These are phyloP conservation scores for Doryteuthis pealeii DNA, from an alignment of 1,140 invertebrate genomes.

Conservation along the genomic window DNA sequence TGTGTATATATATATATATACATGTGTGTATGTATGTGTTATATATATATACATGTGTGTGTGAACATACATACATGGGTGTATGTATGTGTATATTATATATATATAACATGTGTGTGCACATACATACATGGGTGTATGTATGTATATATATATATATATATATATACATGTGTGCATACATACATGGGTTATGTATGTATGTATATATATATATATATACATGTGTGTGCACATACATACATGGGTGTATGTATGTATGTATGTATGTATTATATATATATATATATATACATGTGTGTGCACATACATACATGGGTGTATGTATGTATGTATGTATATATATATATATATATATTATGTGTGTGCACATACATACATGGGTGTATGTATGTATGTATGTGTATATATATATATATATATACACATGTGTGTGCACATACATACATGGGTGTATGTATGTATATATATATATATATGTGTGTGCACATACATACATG, in stretches of 20 bases:
- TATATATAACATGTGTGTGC: neutral
- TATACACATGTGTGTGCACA: neutral
- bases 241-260: too few species aligned
- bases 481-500: neutral
- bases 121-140: neutral
- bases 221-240: too few species aligned
- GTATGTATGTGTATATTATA: neutral
- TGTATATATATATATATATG: neutral
- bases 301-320: neutral
- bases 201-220: too few species aligned
- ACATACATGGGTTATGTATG: neutral
- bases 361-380: neutral
- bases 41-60: too few species aligned
- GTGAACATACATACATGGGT: neutral
- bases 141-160: neutral
- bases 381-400: neutral
- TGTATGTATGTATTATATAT: neutral
- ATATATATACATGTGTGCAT: constrained; percentile 1
- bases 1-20: neutral
- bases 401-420: neutral
- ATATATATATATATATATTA: neutral
- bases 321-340: neutral
- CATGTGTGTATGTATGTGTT: neutral
- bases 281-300: neutral
- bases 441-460: neutral